Evolutionary conservation across 2,113 vertebrate species (phyloP), one percentile per base, ranked within the genome.

Genomic region (Gadus macrocephalus): DNA sequence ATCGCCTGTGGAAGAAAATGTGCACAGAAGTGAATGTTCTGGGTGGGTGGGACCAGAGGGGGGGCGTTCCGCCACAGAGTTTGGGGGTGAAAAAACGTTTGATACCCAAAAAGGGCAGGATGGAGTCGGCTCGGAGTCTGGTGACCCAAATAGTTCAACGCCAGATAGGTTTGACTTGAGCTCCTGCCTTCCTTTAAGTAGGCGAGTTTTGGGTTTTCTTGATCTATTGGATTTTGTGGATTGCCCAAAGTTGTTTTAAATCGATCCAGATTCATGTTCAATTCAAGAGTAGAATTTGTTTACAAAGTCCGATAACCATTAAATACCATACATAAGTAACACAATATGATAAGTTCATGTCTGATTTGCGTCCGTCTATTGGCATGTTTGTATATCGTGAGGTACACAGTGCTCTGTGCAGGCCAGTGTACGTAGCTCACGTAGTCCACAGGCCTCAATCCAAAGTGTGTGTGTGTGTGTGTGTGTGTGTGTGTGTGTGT

Each of bases 51-150:
- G 71, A 53, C 4, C n/a, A n/a, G 38, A 42, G 31, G 9, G 15
- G 16, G 69, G 78, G 12, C 35, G 42, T 19, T 64, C 62, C 7
- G 74, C 9, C 65, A 69, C 75, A 62, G 73, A 77, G 75, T 80
- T 74, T 71, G 62, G 76, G 42, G 64, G 74, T 16, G 53, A 84
- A 89, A 49, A 49, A 80, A 76, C 38, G 31, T 85, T 89, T 82
- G 78, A 84, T 80, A 81, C 92, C 91, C 78, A 90, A 93, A 91
- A 92, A 92, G 91, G 91, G 80, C 75, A 87, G 81, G 71, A 5
- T 53, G 56, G 66, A 65, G 80, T 7, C 22, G 3, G 20, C 35
- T 69, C 8, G 53, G 49, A 85, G 71, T 73, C 61, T 65, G 56
- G 12, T 56, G 80, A 79, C 62, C 22, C 31, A 70, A 86, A 88